Conservation (phyloP, 1,140 invertebrate genomes). For the Musca domestica region DNA sequence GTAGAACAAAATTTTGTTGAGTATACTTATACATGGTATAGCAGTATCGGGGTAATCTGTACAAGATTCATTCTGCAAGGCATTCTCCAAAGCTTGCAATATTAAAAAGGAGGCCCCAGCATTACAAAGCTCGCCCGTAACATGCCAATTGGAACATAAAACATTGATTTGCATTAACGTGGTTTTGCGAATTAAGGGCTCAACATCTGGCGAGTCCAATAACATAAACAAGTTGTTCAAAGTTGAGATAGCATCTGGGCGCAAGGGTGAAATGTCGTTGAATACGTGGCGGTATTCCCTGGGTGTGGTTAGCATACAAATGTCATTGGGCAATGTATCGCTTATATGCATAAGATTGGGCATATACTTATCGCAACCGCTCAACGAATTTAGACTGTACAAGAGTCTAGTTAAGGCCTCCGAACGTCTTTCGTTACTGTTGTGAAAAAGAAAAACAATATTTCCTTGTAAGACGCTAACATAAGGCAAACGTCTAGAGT, state of each 20-base stretch:
- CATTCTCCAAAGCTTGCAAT: constrained; percentile 30
- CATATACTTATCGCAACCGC: constrained; percentile 20
- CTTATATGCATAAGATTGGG: constrained; percentile 25
- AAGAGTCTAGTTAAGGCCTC: constrained; percentile 32
- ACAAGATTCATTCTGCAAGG: constrained; percentile 14
- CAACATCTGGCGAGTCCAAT: constrained; percentile 34
- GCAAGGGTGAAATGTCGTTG: constrained; percentile 9
- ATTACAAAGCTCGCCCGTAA: constrained; percentile 25
- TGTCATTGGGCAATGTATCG: constrained; percentile 27
- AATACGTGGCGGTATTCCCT: constrained; percentile 32
- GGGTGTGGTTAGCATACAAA: constrained; percentile 31
- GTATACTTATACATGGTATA: constrained; percentile 37
- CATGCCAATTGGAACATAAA: constrained; percentile 37
- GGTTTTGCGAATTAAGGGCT: constrained; percentile 38
- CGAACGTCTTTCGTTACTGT: constrained; percentile 24
- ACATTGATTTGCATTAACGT: constrained; percentile 45
- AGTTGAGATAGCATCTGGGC: constrained; percentile 18
- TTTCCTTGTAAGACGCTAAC: constrained; percentile 33
- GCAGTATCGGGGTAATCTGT: constrained; percentile 32
- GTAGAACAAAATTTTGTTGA: constrained; percentile 35
- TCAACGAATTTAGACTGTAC: constrained; percentile 27
- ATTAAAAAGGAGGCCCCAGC: constrained; percentile 23
- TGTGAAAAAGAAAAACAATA: constrained; percentile 37
- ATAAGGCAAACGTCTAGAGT: constrained; percentile 23
- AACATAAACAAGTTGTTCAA: constrained; percentile 35